Percentiles rank a stretch among this genome's conserved stretches.
phyloP scores from a whole-genome alignment of 1,140 invertebrate species.

The Neodiprion pinetum region DNA sequence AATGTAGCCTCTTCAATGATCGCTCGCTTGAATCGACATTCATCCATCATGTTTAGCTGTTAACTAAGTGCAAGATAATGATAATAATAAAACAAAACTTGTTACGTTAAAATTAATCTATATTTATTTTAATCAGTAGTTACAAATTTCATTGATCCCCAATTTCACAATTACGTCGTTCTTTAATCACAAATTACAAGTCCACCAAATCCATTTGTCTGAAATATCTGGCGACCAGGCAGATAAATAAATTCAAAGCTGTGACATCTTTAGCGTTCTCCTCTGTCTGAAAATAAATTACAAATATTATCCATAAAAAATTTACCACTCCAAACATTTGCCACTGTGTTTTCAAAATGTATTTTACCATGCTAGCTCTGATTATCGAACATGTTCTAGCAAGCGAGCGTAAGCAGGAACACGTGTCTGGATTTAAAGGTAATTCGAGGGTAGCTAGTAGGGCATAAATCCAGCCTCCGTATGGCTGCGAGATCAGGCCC shows the following conservation, averaged over 20 bases:
- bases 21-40: no score
- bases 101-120: slow-evolving; percentile 14
- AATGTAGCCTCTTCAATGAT: no score
- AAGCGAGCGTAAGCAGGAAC: slow-evolving; percentile 62
- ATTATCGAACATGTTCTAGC: slow-evolving; percentile 63
- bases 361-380: slow-evolving; percentile 61
- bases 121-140: slow-evolving; percentile 24
- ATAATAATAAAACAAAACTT: neutral
- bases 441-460: slow-evolving; percentile 65
- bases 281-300: slow-evolving; percentile 54
- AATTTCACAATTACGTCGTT: slow-evolving; percentile 30
- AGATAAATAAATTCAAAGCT: slow-evolving; percentile 68
- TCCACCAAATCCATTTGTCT: slow-evolving; percentile 69
- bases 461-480: slow-evolving; percentile 69
- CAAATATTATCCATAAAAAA: neutral
- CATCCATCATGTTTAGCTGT: no score
- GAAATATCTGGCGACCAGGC: slow-evolving; percentile 68
- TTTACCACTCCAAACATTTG: neutral
- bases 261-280: slow-evolving; percentile 53
- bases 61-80: no score
- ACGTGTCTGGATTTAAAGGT: slow-evolving; percentile 67
- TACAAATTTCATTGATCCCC: slow-evolving; percentile 27
- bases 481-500: slow-evolving; percentile 36
- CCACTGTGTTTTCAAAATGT: slow-evolving; percentile 14
- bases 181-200: slow-evolving; percentile 34